Percentiles rank a stretch among this genome's conserved stretches.
Evolutionary conservation across 2,797 vertebrate genomes (phyloP).

Genomic region (Rhinoraja longicauda): DNA sequence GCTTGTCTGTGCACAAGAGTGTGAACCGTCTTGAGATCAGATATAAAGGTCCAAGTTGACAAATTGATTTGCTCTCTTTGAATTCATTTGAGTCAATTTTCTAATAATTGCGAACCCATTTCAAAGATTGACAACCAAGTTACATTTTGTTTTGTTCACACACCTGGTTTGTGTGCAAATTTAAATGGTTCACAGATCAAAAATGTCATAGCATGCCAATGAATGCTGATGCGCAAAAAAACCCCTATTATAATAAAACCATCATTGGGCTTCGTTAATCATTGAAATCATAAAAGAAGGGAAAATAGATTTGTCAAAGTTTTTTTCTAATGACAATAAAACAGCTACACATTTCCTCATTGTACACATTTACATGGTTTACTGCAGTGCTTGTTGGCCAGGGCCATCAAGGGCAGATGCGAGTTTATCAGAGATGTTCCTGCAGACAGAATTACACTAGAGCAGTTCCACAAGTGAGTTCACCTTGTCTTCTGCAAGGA

Average conservation of each 20-base stretch:
- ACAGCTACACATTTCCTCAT: background rate
- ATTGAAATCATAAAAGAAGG: background rate
- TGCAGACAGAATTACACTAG: too few relatives aligned
- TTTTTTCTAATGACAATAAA: background rate
- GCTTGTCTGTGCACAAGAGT: too few relatives aligned
- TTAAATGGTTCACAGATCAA: conserved; percentile 13
- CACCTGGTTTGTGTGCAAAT: conserved; percentile 21
- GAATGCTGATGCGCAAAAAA: background rate
- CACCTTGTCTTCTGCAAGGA: too few relatives aligned
- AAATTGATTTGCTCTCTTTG: conserved; percentile 26
- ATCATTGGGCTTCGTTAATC: conserved; percentile 24
- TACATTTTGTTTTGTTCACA: background rate
- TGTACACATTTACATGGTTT: background rate
- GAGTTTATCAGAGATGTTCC: too few relatives aligned
- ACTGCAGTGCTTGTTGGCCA: background rate
- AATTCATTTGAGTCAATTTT: conserved; percentile 23
- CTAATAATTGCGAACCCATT: conserved; percentile 15
- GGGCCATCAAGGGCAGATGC: too few relatives aligned
- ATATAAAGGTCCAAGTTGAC: background rate
- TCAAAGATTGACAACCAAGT: conserved; percentile 28
- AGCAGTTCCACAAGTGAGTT: too few relatives aligned
- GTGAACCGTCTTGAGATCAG: background rate
- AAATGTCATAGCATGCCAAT: conserved; percentile 30
- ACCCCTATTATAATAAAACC: background rate
- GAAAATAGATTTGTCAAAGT: background rate